Conservation (phyloP, 2,888 invertebrate genomes). For the Nemotelus pantherinus region DNA sequence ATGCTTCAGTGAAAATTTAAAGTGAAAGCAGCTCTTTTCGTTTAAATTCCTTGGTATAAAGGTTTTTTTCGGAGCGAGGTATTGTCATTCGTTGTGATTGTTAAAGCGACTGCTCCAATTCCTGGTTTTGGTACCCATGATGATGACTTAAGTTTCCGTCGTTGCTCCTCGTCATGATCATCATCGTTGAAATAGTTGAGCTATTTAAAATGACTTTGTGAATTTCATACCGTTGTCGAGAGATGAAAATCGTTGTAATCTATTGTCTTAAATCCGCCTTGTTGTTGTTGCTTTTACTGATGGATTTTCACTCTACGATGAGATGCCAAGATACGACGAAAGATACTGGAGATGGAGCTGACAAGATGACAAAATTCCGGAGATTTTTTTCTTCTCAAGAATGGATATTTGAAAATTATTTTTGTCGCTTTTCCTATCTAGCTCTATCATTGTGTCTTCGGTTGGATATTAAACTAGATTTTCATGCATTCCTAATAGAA, state of each 20-base stretch:
- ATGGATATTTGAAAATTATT: too few relatives aligned
- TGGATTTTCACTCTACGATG: too few relatives aligned
- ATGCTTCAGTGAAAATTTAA: too few relatives aligned
- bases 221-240: not conserved
- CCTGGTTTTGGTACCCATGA: too few relatives aligned
- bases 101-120: not conserved
- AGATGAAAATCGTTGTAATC: not conserved
- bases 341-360: too few relatives aligned
- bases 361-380: conserved; percentile 12
- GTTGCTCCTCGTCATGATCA: too few relatives aligned
- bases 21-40: not conserved
- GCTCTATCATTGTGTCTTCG: too few relatives aligned
- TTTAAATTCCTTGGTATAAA: not conserved
- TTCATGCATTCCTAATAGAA: too few relatives aligned
- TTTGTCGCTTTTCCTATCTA: too few relatives aligned
- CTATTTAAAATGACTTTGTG: conserved; percentile 10
- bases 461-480: too few relatives aligned
- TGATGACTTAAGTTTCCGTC: too few relatives aligned
- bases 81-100: not conserved
- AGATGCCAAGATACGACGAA: too few relatives aligned
- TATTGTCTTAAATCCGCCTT: not conserved
- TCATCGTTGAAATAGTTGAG: conserved; percentile 24
- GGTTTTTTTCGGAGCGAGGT: not conserved
- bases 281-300: not conserved
- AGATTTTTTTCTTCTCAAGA: not conserved